phyloP scores from a whole-genome alignment of 2,888 invertebrate genomes.

The Erynnis tages region DNA sequence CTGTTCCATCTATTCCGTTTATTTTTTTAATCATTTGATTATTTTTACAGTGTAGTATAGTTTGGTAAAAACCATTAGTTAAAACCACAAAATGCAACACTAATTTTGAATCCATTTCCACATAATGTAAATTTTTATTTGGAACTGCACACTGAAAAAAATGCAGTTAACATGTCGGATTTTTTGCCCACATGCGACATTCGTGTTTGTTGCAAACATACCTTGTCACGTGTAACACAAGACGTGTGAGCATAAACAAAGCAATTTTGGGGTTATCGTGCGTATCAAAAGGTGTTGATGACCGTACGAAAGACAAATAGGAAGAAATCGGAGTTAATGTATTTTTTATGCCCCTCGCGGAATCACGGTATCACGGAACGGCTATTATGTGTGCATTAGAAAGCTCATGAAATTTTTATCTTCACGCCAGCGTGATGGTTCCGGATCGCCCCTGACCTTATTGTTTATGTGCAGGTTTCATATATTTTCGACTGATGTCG shows the following conservation, averaged over 20 bases:
- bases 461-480: background rate
- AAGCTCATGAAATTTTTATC: constrained; percentile 21
- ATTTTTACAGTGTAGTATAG: background rate
- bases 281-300: constrained; percentile 18
- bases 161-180: too few species aligned
- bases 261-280: constrained; percentile 3
- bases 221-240: too few species aligned
- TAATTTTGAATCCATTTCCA: too few species aligned
- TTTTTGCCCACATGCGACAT: background rate
- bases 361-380: constrained; percentile 25
- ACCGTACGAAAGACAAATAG: constrained; percentile 20
- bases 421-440: constrained; percentile 7
- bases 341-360: constrained; percentile 21
- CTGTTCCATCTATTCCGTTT: too few species aligned
- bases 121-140: too few species aligned
- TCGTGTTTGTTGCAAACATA: too few species aligned
- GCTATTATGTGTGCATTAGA: constrained; percentile 25
- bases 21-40: background rate
- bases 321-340: constrained; percentile 19
- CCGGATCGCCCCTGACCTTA: background rate
- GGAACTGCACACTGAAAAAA: too few species aligned
- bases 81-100: background rate
- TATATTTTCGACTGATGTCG: background rate
- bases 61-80: background rate
- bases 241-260: constrained; percentile 6